These are phyloP conservation scores for Hermetia illucens DNA, from an alignment of 1,140 invertebrate genomes.

Conservation along the genomic window DNA sequence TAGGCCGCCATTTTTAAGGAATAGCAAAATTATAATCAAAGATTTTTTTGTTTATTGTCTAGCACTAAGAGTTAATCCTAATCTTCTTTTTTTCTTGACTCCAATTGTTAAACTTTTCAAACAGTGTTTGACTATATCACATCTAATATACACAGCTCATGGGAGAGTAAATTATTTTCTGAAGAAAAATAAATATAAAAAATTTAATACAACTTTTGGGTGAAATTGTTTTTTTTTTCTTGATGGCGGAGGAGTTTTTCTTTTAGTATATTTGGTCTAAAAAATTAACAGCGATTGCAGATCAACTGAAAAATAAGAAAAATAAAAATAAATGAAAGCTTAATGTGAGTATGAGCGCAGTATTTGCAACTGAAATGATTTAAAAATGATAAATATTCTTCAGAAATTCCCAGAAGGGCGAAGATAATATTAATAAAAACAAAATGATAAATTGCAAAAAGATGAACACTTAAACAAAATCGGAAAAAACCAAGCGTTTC, in stretches of 20 bases:
- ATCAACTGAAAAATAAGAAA: not conserved
- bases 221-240: not conserved
- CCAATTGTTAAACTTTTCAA: too few relatives aligned
- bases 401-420: too few relatives aligned
- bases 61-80: not conserved
- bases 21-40: not conserved
- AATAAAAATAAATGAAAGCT: not conserved
- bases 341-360: not conserved
- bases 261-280: not conserved
- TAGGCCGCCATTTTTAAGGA: slow-evolving; percentile 58
- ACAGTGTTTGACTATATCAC: too few relatives aligned
- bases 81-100: not conserved
- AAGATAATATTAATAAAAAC: too few relatives aligned
- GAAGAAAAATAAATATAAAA: too few relatives aligned
- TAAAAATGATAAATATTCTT: too few relatives aligned
- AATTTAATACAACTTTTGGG: not conserved
- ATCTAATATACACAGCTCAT: too few relatives aligned
- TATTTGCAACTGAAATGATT: too few relatives aligned
- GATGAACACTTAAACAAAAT: not conserved
- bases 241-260: not conserved
- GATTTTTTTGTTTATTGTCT: not conserved
- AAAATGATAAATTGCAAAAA: not conserved
- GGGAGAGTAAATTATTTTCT: too few relatives aligned
- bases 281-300: not conserved
- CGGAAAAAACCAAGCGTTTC: not conserved